Evolutionary conservation across 2,113 vertebrate genomes (phyloP).

Genomic region (Hippocampus zosterae): DNA sequence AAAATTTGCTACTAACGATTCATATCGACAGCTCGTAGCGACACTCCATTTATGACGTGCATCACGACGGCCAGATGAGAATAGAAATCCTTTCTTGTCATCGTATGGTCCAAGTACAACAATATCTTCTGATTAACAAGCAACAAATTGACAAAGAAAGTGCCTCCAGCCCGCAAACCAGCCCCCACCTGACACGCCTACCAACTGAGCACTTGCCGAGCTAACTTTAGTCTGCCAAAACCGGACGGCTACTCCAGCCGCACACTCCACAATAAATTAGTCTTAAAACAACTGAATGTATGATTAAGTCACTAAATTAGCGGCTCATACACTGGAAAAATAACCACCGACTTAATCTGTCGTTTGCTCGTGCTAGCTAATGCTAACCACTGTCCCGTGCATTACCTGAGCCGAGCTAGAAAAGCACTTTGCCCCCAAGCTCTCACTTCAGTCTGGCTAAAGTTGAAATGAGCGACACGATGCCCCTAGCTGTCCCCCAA

Average conservation of each 20-base stretch:
- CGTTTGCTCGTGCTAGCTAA: neutral
- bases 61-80: neutral
- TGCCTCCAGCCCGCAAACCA: neutral
- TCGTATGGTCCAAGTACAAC: neutral
- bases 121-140: neutral
- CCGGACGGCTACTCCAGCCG: neutral
- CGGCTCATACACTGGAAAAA: neutral
- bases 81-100: neutral
- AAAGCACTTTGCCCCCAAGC: slow-evolving; percentile 32
- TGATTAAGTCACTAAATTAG: neutral
- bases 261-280: neutral
- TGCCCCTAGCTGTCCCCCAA: neutral
- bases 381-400: neutral
- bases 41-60: neutral
- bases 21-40: neutral
- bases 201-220: neutral
- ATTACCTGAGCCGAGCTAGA: neutral
- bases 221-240: neutral
- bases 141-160: neutral
- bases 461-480: slow-evolving; percentile 16
- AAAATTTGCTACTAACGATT: neutral
- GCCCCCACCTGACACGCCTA: neutral
- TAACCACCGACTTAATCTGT: neutral
- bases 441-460: slow-evolving; percentile 33
- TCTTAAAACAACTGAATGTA: neutral